Conservation (phyloP, 2,888 invertebrate genomes). For the Microctonus brassicae region DNA sequence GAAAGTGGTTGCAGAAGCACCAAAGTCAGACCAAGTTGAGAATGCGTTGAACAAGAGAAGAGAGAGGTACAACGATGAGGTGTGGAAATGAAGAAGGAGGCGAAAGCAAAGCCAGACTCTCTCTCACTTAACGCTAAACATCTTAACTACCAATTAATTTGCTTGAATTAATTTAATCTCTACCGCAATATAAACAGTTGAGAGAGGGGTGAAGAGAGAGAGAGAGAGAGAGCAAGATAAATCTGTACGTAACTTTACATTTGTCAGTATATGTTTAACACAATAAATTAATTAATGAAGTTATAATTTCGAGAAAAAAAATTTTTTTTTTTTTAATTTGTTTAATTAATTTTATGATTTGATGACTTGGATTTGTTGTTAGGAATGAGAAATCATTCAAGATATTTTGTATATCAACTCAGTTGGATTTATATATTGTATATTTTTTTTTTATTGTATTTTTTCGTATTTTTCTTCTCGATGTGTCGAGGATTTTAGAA, state of each 20-base stretch:
- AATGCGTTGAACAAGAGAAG: neutral
- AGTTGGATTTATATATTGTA: neutral
- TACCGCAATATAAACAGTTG: conserved; percentile 58
- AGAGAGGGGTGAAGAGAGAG: conserved; percentile 39
- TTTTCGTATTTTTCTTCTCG: neutral
- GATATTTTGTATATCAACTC: neutral
- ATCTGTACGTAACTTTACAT: neutral
- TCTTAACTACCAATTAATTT: conserved; percentile 66
- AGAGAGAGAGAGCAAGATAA: neutral
- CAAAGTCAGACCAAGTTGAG: neutral
- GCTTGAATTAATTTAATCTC: conserved; percentile 63
- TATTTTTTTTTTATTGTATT: neutral
- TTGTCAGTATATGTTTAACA: neutral
- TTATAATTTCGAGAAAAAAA: neutral
- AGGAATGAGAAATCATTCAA: neutral
- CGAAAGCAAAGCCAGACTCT: conserved; percentile 52
- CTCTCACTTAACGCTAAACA: conserved; percentile 64
- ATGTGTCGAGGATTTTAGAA: conserved; percentile 29
- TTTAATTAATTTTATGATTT: neutral
- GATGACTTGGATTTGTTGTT: neutral
- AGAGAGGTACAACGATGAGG: conserved; percentile 6
- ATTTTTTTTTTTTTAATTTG: too few relatives aligned
- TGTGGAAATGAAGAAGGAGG: conserved; percentile 37
- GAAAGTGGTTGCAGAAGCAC: neutral
- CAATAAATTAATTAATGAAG: too few relatives aligned